Evolutionary conservation across 2,888 invertebrate genomes (phyloP).

Genomic region (Mimachlamys varia): DNA sequence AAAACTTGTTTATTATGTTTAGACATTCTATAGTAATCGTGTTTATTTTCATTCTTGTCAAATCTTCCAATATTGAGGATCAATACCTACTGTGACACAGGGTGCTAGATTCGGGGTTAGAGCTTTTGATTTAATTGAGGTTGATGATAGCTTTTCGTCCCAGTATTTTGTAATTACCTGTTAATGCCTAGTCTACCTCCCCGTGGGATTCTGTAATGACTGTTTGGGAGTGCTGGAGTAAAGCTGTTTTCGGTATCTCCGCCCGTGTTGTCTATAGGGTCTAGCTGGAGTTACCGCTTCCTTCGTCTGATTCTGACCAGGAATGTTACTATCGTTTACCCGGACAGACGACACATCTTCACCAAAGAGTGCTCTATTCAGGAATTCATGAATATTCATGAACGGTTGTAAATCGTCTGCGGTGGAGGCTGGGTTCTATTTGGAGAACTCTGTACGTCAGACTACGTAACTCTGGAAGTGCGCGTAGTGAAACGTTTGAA

Average conservation of each 20-base stretch:
- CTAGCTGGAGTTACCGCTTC: not conserved
- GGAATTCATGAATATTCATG: conserved; percentile 6
- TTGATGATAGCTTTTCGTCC: not conserved
- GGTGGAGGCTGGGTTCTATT: not conserved
- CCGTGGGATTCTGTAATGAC: not conserved
- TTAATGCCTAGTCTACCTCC: not conserved
- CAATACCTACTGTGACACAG: not conserved
- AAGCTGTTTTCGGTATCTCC: not conserved
- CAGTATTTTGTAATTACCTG: too few relatives aligned
- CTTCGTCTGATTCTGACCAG: not conserved
- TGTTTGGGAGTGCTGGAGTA: not conserved
- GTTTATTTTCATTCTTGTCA: not conserved
- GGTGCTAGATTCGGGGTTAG: not conserved
- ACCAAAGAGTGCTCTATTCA: not conserved
- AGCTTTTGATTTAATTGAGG: not conserved
- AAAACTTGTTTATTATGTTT: too few relatives aligned
- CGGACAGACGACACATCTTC: not conserved
- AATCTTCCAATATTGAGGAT: not conserved
- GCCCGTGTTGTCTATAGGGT: not conserved
- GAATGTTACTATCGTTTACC: not conserved
- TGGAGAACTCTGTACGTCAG: not conserved
- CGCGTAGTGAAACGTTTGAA: not conserved
- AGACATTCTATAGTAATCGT: too few relatives aligned
- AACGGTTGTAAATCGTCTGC: not conserved
- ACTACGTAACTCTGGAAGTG: not conserved